Evolutionary conservation across 2,888 invertebrate species (phyloP), one percentile per base, ranked within the genome.

Genomic region (Drosophila algonquin): DNA sequence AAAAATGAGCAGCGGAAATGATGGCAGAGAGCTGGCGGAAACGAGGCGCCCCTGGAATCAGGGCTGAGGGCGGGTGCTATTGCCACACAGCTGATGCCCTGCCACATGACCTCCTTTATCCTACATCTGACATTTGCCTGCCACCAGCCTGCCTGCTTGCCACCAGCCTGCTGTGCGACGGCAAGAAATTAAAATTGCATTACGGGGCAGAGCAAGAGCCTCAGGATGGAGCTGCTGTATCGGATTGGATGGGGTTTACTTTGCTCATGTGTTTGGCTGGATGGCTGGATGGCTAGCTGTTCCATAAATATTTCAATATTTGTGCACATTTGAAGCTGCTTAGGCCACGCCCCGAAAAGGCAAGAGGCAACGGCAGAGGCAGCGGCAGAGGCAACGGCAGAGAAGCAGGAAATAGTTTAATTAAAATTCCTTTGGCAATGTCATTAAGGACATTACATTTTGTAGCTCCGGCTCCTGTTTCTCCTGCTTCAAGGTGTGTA

Each of bases 131-230:
- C 40, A 40, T 40, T 40, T 40, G 40, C 51, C 62, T 14, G 40
- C 51, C 62, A 6, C 24, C 24, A 5, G 24, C 24, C 24, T 24
- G 40, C 47, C 24, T 24, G 4, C 24, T 5, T 24, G 24, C 24
- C 5, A 24, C 24, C 56, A 58, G 48, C 79, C 80, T 79, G 88
- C 88, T 82, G 86, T 71, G 87, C 81, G 51, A 30, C 56, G 58
- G 56, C 54, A 71, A 81, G 80, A 89, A 87, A 87, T 89, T 89
- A 89, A 84, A 89, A 85, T 85, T 87, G 87, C 85, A 85, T 85
- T 87, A 89, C 76, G 76, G 74, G 64, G 57, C 77, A 71, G 74
- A 56, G 60, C 69, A 53, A 27, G 51, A 35, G 73, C 73, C 47
- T 52, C 40, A 62, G 53, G 53, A 32, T 54, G 70, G 52, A 50